Percentiles rank a stretch among this genome's conserved stretches.
Evolutionary conservation across 2,113 vertebrate species (phyloP).

Genomic region (Chaetops frenatus): DNA sequence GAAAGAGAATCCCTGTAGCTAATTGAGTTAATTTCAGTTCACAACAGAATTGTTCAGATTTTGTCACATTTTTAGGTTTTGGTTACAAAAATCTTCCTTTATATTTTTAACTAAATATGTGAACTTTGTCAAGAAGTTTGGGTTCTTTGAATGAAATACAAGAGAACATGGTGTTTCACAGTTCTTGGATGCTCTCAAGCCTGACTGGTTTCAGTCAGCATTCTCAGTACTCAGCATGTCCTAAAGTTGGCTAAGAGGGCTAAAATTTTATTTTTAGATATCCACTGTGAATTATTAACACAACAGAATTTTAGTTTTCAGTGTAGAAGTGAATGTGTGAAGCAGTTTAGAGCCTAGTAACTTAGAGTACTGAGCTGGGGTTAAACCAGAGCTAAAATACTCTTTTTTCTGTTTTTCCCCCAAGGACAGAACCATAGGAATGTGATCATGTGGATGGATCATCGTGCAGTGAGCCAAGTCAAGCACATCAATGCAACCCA

Average conservation of each 20-base stretch:
- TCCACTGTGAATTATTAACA: neutral
- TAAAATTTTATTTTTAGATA: neutral
- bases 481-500: slow-evolving; percentile 78
- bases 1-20: neutral
- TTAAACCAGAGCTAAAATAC: neutral
- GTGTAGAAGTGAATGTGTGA: neutral
- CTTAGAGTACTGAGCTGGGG: neutral
- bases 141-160: neutral
- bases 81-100: neutral
- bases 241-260: neutral
- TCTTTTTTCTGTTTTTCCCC: neutral
- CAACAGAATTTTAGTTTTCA: neutral
- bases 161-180: neutral
- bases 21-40: neutral
- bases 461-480: slow-evolving; percentile 85
- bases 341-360: neutral
- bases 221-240: neutral
- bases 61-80: neutral
- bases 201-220: neutral
- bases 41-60: neutral
- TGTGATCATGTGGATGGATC: slow-evolving; percentile 98
- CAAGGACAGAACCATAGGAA: slow-evolving; percentile 79
- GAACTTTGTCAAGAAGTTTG: neutral
- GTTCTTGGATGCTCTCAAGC: neutral
- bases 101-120: neutral